Evolutionary conservation across 2,888 invertebrate species (phyloP), one percentile per base, ranked within the genome.

Genomic region (Macaria liturata): DNA sequence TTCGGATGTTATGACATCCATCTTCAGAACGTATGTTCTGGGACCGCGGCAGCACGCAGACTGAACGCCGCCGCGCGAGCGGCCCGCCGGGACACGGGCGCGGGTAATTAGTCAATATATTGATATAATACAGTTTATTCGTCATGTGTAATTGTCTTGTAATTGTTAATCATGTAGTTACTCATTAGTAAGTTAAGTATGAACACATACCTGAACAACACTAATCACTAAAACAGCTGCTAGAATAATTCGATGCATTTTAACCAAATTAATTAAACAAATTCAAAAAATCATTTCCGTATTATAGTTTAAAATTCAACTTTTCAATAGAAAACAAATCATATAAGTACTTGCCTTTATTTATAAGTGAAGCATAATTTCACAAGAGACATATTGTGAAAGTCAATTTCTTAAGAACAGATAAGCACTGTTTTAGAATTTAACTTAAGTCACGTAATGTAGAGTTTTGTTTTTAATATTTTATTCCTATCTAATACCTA

Each of bases 191-290:
- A 1, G 2, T 20, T 20, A 20, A 1, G 20, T 20, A 20, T 20
- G 2, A 20, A 20, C 2, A 40, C 57, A 61, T 48, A 65, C 63
- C 49, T 61, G 42, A 8, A 58, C 46, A 1, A 62, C 30, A 54
- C 58, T 54, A 43, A 57, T n/a, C 47, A 46, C 34, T 3, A 57
- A 52, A 43, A 62, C 43, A 9, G 49, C 20, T 9, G 56, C 37
- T 8, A 47, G 7, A 0, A 66, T 31, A 32, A 55, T 3, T 37
- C 46, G 50, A 32, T 42, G 39, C 61, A 66, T 66, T 49, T 49
- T 57, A 0, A 31, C 5, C 8, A 7, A 30, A 44, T 20, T 8
- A 39, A 39, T 5, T 30, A 40, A 31, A 4, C 7, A 4, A 20
- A 20, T 20, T 20, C 20, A 1, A 20, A 20, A 20, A 20, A 2